These are phyloP conservation scores for Sebastes fasciatus DNA, from an alignment of 2,113 vertebrate genomes.

Conservation along the genomic window DNA sequence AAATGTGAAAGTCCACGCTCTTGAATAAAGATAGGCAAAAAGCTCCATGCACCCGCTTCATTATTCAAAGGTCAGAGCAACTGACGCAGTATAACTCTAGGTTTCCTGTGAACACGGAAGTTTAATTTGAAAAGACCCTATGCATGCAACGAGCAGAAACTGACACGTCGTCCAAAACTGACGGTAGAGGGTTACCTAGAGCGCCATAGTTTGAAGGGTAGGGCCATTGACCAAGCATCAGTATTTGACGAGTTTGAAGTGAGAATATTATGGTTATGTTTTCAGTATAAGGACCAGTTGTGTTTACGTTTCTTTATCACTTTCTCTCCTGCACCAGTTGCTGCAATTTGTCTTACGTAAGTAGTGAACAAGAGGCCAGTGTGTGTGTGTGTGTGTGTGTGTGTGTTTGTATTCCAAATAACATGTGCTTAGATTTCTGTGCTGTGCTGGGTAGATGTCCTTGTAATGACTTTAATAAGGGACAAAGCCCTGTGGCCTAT, in stretches of 20 bases:
- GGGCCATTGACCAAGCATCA: neutral
- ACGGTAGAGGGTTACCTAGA: neutral
- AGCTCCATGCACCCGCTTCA: no score
- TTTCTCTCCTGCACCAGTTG: neutral
- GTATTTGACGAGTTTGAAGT: neutral
- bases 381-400: neutral
- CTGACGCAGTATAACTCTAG: no score
- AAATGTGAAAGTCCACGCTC: no score
- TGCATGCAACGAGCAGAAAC: no score
- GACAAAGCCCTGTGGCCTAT: constrained; percentile 16
- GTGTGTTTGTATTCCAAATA: constrained; percentile 2
- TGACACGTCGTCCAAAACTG: neutral
- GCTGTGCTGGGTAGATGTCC: constrained; percentile 1
- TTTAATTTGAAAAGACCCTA: no score
- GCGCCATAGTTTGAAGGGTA: neutral
- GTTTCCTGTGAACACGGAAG: no score
- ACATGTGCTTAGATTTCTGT: neutral
- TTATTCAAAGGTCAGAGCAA: no score
- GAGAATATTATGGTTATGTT: neutral
- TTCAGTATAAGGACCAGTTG: neutral
- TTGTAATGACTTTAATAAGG: constrained; percentile 26
- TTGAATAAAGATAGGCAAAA: no score
- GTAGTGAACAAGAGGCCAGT: neutral
- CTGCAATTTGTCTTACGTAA: neutral
- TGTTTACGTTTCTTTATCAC: neutral